Evolutionary conservation across 2,888 invertebrate species (phyloP), one percentile per base, ranked within the genome.

Genomic region (Sesia bembeciformis): DNA sequence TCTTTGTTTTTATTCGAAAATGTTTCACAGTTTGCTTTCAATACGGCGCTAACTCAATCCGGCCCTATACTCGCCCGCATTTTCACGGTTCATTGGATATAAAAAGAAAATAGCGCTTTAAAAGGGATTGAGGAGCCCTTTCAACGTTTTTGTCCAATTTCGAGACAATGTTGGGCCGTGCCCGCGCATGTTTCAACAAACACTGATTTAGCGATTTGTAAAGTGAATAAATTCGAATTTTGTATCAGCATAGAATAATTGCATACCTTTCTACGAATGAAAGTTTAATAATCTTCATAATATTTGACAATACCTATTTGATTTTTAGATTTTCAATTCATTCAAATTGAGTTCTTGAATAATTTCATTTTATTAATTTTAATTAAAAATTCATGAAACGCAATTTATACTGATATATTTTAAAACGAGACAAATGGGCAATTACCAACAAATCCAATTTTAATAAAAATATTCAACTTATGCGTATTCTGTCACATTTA

Each of bases 71-170:
- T 54, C 50, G 63, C 77, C 77, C 76, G 78, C 78, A 78, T 78
- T 81, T 78, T 78, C 74, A 71, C 74, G 73, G 76, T 78, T 79
- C 81, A 81, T 78, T 74, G 78, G 72, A 72, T 74, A 74, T 79
- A 76, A 81, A 82, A 81, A 79, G 77, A 78, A 81, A 80, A 81
- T 76, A 72, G 65, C 70, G 67, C 67, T 81, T 81, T 80, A 76
- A 80, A 78, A 74, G 74, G 78, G 78, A 75, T 76, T 65, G 66
- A 68, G 67, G 66, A 67, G 70, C 70, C 76, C 72, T 77, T 81
- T 79, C 73, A 72, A 62, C 72, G 71, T 70, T 77, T 77, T 76
- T 72, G 70, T 76, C 62, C 68, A 67, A 72, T 76, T 72, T 65
- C 64, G 70, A 66, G 68, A 70, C 65, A 64, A 63, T 63, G 66